Evolutionary conservation across 35 echinoderm and acorn worm species (phyloP).

Genomic region (Lytechinus pictus): DNA sequence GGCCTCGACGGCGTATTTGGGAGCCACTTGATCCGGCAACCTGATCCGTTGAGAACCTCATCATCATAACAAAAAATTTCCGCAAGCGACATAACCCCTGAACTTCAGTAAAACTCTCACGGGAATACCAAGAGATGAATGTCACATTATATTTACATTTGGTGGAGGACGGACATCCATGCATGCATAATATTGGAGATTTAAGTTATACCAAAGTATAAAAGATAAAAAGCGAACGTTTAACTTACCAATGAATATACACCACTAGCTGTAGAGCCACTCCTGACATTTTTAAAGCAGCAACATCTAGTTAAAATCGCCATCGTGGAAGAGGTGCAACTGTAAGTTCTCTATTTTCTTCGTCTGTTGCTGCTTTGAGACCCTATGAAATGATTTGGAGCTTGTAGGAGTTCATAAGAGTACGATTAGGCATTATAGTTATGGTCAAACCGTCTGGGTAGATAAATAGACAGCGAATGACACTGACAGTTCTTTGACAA

Average conservation of each 20-base stretch:
- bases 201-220: not conserved
- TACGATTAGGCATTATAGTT: not conserved
- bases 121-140: no score
- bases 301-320: constrained; percentile 41
- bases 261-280: constrained; percentile 38
- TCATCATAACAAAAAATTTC: not conserved
- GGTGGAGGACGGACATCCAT: no score
- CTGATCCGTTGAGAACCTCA: not conserved
- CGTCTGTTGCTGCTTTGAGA: not conserved
- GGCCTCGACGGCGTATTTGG: not conserved
- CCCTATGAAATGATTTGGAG: not conserved
- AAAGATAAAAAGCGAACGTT: not conserved
- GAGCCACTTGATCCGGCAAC: no score
- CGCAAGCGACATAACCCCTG: constrained; percentile 16
- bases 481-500: not conserved
- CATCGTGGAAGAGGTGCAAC: not conserved
- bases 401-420: not conserved
- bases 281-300: constrained; percentile 48
- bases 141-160: no score
- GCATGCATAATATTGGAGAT: no score
- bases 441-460: not conserved
- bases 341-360: not conserved
- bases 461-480: not conserved
- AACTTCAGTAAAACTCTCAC: not conserved
- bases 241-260: constrained; percentile 46